Conservation (phyloP, 2,888 invertebrate species). For the Lithophane socia region DNA sequence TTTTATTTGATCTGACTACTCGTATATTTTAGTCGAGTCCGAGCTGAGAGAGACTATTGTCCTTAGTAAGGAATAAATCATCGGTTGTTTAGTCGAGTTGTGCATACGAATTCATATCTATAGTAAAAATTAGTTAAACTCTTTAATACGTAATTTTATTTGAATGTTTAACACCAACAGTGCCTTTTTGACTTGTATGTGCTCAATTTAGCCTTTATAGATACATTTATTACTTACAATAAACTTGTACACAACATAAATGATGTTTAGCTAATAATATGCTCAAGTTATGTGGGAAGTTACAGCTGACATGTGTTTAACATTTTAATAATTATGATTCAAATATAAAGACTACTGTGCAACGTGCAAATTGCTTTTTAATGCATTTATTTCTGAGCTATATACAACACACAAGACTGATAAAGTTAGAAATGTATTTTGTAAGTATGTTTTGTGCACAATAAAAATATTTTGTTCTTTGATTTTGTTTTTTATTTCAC, state of each 20-base stretch:
- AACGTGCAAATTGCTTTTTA: conserved; percentile 82
- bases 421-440: conserved; percentile 86
- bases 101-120: conserved; percentile 43
- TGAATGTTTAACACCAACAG: conserved; percentile 30
- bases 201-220: conserved; percentile 49
- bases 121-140: conserved; percentile 14
- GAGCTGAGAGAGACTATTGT: conserved; percentile 48
- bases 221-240: conserved; percentile 33
- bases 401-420: conserved; percentile 91
- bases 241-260: conserved; percentile 1
- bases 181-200: conserved; percentile 54
- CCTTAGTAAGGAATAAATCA: conserved; percentile 42
- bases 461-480: conserved; percentile 88
- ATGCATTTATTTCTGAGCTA: conserved; percentile 88
- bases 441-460: conserved; percentile 89
- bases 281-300: conserved; percentile 81
- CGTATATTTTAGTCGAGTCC: conserved; percentile 35
- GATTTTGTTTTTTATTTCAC: conserved; percentile 84
- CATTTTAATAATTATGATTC: conserved; percentile 67
- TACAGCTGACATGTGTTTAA: conserved; percentile 73
- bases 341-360: conserved; percentile 68
- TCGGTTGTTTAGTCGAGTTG: conserved; percentile 53
- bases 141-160: conserved; percentile 38
- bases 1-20: conserved; percentile 44
- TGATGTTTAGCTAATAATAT: conserved; percentile 58